Evolutionary conservation across 1,140 invertebrate genomes (phyloP).

Genomic region (Brachionus calyciflorus): DNA sequence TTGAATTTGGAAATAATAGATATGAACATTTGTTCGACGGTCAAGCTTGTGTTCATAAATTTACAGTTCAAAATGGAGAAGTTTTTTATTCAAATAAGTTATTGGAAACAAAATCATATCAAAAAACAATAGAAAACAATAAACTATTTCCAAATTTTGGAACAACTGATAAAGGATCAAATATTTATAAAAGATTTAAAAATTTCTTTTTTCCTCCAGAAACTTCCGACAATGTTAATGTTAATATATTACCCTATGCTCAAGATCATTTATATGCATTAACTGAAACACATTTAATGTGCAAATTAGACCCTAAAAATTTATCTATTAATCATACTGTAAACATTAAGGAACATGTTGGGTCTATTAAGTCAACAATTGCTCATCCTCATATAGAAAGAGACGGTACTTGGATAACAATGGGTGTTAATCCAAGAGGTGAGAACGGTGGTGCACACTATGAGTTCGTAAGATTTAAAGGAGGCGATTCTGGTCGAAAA

Average conservation of each 20-base stretch:
- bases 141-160: slow-evolving; percentile 48
- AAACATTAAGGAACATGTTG: slow-evolving; percentile 44
- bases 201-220: slow-evolving; percentile 50
- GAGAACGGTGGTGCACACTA: background rate
- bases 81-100: slow-evolving; percentile 73
- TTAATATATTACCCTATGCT: slow-evolving; percentile 80
- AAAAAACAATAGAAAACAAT: slow-evolving; percentile 7
- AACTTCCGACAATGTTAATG: slow-evolving; percentile 78
- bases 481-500: slow-evolving; percentile 10
- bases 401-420: slow-evolving; percentile 75
- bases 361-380: slow-evolving; percentile 50
- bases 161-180: background rate
- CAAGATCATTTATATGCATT: slow-evolving; percentile 76
- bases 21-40: slow-evolving; percentile 82
- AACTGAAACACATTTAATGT: slow-evolving; percentile 75
- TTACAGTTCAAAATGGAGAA: slow-evolving; percentile 57
- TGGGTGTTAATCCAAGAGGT: slow-evolving; percentile 58
- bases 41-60: slow-evolving; percentile 76
- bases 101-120: slow-evolving; percentile 49
- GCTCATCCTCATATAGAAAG: slow-evolving; percentile 71
- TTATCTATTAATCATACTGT: slow-evolving; percentile 68
- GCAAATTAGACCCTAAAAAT: slow-evolving; percentile 70
- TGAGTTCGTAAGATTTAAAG: slow-evolving; percentile 40
- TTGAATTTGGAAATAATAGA: slow-evolving; percentile 67
- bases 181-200: slow-evolving; percentile 49